These are phyloP conservation scores for Brachyistius frenatus DNA, from an alignment of 2,113 vertebrate species.

Conservation along the genomic window DNA sequence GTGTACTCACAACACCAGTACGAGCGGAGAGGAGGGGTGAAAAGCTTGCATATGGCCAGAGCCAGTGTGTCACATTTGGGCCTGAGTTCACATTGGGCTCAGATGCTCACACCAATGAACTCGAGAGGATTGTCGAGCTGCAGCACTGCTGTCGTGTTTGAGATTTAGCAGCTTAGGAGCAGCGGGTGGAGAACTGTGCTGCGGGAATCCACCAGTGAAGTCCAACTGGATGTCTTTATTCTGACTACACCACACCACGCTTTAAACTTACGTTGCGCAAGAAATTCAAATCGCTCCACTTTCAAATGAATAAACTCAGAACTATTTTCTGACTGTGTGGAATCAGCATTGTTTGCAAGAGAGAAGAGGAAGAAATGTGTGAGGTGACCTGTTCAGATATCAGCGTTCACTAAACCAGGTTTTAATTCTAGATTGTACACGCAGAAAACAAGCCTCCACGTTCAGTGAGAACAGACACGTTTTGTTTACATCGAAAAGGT, in stretches of 20 bases:
- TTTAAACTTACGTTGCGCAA: too few species aligned
- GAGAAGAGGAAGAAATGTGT: too few species aligned
- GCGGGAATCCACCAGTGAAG: constrained; percentile 7
- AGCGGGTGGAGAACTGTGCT: constrained; percentile 28
- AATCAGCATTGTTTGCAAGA: too few species aligned
- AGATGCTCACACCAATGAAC: constrained; percentile 68
- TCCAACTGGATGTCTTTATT: background rate
- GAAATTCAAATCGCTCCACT: too few species aligned
- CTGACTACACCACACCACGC: background rate
- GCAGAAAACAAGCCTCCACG: too few species aligned
- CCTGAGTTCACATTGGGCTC: constrained; percentile 68
- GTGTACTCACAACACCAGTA: constrained; percentile 66
- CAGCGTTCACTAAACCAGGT: too few species aligned
- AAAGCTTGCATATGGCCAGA: constrained; percentile 76
- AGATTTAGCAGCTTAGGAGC: constrained; percentile 62
- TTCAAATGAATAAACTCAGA: too few species aligned
- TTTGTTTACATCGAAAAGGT: too few species aligned
- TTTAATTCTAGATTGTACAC: too few species aligned
- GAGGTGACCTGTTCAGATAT: too few species aligned
- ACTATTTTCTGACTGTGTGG: too few species aligned
- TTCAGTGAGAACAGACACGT: too few species aligned
- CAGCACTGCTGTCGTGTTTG: constrained; percentile 27
- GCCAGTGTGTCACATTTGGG: constrained; percentile 74
- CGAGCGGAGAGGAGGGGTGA: constrained; percentile 57
- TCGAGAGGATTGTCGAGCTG: constrained; percentile 47